Evolutionary conservation across 2,888 invertebrate genomes (phyloP), one percentile per base, ranked within the genome.

Genomic region (Oeneis ivallda): DNA sequence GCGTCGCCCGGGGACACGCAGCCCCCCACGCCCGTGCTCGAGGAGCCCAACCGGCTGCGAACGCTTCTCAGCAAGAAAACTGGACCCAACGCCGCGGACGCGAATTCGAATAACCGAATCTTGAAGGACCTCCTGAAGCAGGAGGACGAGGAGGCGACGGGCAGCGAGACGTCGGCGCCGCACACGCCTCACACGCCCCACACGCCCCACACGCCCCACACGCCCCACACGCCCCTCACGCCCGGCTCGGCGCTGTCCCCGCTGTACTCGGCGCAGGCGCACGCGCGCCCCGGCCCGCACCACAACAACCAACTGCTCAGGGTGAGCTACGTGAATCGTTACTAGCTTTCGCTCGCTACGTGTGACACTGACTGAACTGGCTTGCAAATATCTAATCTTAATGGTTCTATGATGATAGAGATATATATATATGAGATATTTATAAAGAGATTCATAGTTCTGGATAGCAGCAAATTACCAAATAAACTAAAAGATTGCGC

Each of bases 1-100:
- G 65, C 88, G 83, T 49, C 85, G 82, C 62, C 83, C 66, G 85
- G 82, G 69, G 82, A 76, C 7, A 73, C 79, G 19, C 74, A 77
- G 68, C 85, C 78, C 32, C 75, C 77, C 61, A 86, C 87, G 45
- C 84, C 83, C 34, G 81, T 70, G 17, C 85, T 75, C 65, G 92
- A 92, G 72, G 94, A 93, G 72, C 92, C 93, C 1, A 93, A 90
- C 70, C 91, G 94, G 68, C 85, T 95, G 75, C 90, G 95, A 56
- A 89, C 90, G 74, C 85, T 95, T 65, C 88, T 95, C 70, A 94
- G 93, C 75, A 87, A 87, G 74, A 92, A 92, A 86, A 82, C 87
- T 81, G 86, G 85, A 67, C 89, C 93, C 66, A 79, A 78, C 47
- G 76, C 81, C 62, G 90, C 73, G 15, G 72, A 70, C 50, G 72